Base-by-base conservation (phyloP, 2,797 vertebrate genomes). In the Lemur catta region DNA sequence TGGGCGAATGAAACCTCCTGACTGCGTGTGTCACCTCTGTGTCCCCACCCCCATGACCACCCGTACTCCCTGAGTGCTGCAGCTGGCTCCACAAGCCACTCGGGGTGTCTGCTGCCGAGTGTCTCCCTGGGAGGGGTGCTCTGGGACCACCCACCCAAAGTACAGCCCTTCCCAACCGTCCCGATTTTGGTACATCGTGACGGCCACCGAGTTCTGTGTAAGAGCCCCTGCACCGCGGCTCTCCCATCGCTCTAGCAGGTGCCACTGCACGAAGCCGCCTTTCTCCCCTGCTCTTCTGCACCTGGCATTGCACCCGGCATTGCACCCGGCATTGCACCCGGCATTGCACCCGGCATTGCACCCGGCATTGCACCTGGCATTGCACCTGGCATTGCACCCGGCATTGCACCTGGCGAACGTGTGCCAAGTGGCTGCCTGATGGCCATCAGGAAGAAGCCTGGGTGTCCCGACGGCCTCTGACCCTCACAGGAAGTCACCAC, bases 171-270 rank as follows among this genome's bases (percentile, higher is more conserved):
- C 30, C 24, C 33, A 6, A 12, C 67, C 2, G 9, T 15, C 4
- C 8, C 2, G 0, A 28, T 4, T 65, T n/a, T n/a, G 22, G 52
- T 6, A 4, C 20, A 55, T 22, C 7, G 63, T 18, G 14, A n/a
- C 48, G 52, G 7, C 63, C 63, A 65, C 63, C 7, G 33, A 4
- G 7, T 65, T 65, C 61, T 2, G 0, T 30, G 33, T 33, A 63
- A 4, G 13, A 50, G 14, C 48, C 15, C 48, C 48, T 15, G 48
- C 48, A 17, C 48, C 20, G 52, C 0, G 18, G 52, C 18, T 55
- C 52, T 55, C 52, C 52, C 18, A 2, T 8, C 6, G 18, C 18
- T 55, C 52, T 20, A 7, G 52, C 52, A 55, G 52, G 20, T 55
- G 52, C 52, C 52, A 7, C 52, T 55, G 52, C 52, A 22, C 18